Evolutionary conservation across 1,140 invertebrate species (phyloP), one percentile per base, ranked within the genome.

Genomic region (Ganaspis sp.): DNA sequence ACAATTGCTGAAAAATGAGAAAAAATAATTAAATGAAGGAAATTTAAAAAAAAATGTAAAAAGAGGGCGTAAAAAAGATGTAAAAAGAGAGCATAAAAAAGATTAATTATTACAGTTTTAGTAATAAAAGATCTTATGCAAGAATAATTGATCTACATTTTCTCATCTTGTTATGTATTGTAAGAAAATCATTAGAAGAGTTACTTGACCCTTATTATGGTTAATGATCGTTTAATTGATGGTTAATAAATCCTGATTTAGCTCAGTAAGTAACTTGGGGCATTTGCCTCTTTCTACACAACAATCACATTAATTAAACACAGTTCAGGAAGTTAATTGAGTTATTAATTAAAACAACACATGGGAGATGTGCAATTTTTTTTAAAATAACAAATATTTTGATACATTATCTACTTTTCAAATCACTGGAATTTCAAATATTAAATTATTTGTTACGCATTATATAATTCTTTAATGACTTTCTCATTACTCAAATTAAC

Each of bases 1-100:
- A 98, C 96, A 80, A 97, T 92, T 76, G 97, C 97, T 99, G 93
- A 83, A 89, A 89, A 84, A 77, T 81, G 3, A 29, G 12, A 26
- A 29, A 12, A 29, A 4, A n/a, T 17, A 4, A 49, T 17, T 45
- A 45, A 45, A 45, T 45, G n/a, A n/a, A n/a, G n/a, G n/a, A n/a
- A 34, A 34, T 34, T 34, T 34, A 34, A 34, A 34, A 34, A 2
- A 3, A 34, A 6, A 34, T 34, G 29, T n/a, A n/a, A n/a, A n/a
- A n/a, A n/a, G n/a, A n/a, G n/a, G n/a, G n/a, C n/a, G n/a, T n/a
- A 34, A 49, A 49, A 17, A 49, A 49, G n/a, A n/a, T 12, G 42
- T 45, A 15, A 45, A 15, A 58, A 26, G 26, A n/a, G n/a, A 29
- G 29, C 15, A 12, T 26, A 29, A 64, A 26, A 29, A 64, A 15